phyloP scores from a whole-genome alignment of 2,113 vertebrate species.

The Trogon surrucura region DNA sequence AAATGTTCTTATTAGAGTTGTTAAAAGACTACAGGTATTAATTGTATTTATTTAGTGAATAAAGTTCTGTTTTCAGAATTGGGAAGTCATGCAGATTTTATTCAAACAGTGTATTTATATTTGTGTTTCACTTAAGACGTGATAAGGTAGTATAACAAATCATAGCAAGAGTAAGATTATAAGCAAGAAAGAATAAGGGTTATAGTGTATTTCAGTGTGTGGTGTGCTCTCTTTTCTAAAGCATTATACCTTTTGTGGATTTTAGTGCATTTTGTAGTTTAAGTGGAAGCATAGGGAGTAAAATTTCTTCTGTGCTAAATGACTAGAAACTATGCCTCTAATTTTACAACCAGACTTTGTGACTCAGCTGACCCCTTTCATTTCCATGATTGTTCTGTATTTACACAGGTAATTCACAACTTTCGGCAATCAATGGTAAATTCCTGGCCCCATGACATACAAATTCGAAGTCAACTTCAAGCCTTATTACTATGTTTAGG shows the following conservation, averaged over 20 bases:
- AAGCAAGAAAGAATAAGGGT: not conserved
- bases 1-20: not conserved
- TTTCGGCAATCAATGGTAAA: not conserved
- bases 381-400: not conserved
- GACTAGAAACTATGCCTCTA: not conserved
- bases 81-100: not conserved
- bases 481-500: not conserved
- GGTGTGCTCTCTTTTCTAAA: not conserved
- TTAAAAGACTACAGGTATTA: not conserved
- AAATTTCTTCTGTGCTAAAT: not conserved
- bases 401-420: not conserved
- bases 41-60: not conserved
- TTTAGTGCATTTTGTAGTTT: not conserved
- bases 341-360: not conserved
- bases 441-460: not conserved
- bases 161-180: not conserved
- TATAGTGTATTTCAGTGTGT: not conserved
- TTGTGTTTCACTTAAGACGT: not conserved
- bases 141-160: not conserved
- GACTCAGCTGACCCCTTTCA: not conserved
- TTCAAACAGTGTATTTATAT: not conserved
- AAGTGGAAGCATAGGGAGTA: not conserved
- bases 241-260: not conserved
- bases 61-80: rapidly evolving
- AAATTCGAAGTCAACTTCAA: not conserved